Conservation (phyloP, 2,113 vertebrate species). For the Porphyrio hochstetteri region DNA sequence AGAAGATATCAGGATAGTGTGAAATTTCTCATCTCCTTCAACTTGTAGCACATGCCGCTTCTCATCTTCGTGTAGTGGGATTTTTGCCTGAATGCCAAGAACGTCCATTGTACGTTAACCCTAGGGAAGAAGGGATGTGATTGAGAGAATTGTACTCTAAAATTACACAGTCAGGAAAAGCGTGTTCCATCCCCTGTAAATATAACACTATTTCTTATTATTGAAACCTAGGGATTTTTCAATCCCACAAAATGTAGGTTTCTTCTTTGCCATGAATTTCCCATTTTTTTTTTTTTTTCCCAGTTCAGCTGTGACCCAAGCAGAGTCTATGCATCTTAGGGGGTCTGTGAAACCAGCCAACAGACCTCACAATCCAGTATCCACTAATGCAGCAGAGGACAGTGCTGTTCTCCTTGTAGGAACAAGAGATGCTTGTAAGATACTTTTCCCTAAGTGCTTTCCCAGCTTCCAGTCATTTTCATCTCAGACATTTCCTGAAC, state of each 20-base stretch:
- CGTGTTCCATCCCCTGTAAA: neutral
- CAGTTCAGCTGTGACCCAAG: neutral
- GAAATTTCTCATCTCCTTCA: conserved; percentile 78
- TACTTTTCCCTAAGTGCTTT: neutral
- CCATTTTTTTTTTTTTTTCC: neutral
- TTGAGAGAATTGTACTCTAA: neutral
- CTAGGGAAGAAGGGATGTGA: neutral
- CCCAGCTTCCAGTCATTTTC: neutral
- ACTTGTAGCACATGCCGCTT: neutral
- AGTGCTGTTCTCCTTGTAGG: neutral
- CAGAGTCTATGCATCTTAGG: neutral
- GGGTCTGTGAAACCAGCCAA: rapidly evolving
- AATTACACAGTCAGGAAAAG: neutral
- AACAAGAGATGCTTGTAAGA: neutral
- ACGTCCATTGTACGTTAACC: neutral
- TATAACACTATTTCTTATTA: neutral
- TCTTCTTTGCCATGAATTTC: neutral
- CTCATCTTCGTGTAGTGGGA: neutral
- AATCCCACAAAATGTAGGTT: neutral
- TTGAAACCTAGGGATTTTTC: neutral
- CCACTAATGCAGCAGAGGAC: neutral
- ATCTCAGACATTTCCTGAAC: neutral
- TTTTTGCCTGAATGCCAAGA: conserved; percentile 19
- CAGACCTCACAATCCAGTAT: neutral
- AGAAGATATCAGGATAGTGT: conserved; percentile 79